Conservation (phyloP, 2,113 vertebrate genomes). For the Choloepus hoffmanni region DNA sequence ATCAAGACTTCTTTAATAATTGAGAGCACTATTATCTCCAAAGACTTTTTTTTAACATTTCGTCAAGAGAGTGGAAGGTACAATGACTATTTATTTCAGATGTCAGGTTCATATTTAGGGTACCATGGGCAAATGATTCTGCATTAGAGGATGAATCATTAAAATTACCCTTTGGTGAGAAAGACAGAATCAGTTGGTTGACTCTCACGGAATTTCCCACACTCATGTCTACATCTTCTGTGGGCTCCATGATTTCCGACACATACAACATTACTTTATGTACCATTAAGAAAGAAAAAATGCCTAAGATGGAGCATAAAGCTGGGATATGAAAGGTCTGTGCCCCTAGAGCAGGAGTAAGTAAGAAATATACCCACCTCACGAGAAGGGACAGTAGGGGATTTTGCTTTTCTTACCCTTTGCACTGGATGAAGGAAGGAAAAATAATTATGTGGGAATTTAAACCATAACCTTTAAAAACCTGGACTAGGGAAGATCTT, state of each 20-base stretch:
- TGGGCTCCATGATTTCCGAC: neutral
- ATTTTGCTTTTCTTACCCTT: slow-evolving; percentile 9
- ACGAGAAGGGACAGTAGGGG: neutral
- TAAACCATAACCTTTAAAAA: slow-evolving; percentile 27
- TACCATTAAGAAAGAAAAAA: neutral
- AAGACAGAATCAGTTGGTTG: neutral
- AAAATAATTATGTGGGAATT: neutral
- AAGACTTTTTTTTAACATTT: slow-evolving; percentile 42
- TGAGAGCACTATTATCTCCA: neutral
- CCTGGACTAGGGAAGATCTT: neutral
- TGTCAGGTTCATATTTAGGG: neutral
- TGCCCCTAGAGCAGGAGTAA: neutral
- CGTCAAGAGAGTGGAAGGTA: neutral
- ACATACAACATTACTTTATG: neutral
- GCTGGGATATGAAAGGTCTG: neutral
- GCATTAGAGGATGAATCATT: neutral
- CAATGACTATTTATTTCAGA: neutral
- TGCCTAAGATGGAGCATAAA: neutral
- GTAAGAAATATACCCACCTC: neutral
- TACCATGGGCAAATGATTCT: neutral
- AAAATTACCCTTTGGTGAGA: slow-evolving; percentile 4
- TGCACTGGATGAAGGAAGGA: neutral
- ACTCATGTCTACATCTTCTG: slow-evolving; percentile 4
- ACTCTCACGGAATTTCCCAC: neutral
- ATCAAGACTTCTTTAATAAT: slow-evolving; percentile 27